phyloP scores from a whole-genome alignment of 2,797 vertebrate species.

The Thalassophryne amazonica region DNA sequence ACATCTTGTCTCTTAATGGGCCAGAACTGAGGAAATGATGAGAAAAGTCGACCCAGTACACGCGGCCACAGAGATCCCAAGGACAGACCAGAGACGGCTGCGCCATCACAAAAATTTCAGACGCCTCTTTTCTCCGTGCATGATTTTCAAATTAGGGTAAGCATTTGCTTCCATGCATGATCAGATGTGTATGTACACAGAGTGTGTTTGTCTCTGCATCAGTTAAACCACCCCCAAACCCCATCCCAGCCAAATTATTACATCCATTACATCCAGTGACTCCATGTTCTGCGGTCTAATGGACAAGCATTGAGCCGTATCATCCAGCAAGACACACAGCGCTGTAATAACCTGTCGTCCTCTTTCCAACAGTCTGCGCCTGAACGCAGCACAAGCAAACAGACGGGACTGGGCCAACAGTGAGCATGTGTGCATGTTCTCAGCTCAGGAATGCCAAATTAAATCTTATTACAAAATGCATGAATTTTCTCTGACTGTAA shows the following conservation, averaged over 20 bases:
- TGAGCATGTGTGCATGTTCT: neutral
- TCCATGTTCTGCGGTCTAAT: conserved; percentile 37
- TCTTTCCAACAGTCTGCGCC: neutral
- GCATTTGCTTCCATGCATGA: conserved; percentile 9
- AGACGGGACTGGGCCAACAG: neutral
- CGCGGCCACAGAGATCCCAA: neutral
- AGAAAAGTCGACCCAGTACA: conserved; percentile 7
- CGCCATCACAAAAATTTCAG: conserved; percentile 4
- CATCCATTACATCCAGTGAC: conserved; percentile 37
- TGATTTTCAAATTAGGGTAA: neutral
- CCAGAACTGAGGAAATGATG: conserved; percentile 50
- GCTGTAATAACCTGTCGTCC: neutral
- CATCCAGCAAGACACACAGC: conserved; percentile 21
- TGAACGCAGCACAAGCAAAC: conserved; percentile 7
- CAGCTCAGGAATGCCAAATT: no score
- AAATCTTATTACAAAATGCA: no score
- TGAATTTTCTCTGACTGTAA: no score
- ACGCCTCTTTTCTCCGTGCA: neutral
- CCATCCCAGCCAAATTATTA: conserved; percentile 21
- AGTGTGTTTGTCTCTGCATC: conserved; percentile 2
- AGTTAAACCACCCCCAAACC: neutral
- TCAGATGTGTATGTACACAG: conserved; percentile 6
- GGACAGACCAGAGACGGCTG: conserved; percentile 13
- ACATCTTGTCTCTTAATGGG: conserved; percentile 60
- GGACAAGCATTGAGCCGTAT: conserved; percentile 21